These are phyloP conservation scores for Drosophila prolongata DNA, from an alignment of 2,888 invertebrate species.

Conservation along the genomic window DNA sequence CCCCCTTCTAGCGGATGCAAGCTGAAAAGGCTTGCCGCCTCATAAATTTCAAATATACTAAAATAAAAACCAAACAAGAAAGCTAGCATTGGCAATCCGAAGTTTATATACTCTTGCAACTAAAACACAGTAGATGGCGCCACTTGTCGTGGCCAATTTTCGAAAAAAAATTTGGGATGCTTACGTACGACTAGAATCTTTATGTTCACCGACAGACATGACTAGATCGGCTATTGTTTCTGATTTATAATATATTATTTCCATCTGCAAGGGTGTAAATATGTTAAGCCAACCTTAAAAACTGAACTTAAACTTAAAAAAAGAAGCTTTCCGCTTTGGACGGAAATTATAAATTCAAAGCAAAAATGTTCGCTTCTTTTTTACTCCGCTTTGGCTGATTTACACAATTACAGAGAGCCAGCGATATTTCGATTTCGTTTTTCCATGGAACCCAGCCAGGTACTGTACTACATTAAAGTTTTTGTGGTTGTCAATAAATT, in stretches of 20 bases:
- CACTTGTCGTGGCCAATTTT: too few species aligned
- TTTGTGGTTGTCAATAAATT: constrained; percentile 56
- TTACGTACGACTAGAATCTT: too few species aligned
- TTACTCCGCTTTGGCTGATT: constrained; percentile 30
- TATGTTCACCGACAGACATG: too few species aligned
- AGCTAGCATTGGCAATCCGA: too few species aligned
- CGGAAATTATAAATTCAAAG: constrained; percentile 75
- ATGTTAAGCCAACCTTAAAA: not conserved
- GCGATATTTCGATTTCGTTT: constrained; percentile 50
- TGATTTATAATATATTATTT: too few species aligned
- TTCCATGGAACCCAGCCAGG: constrained; percentile 48
- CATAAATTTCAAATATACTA: constrained; percentile 56
- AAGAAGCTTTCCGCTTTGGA: constrained; percentile 56
- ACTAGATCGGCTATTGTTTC: too few species aligned
- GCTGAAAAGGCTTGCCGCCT: constrained; percentile 49
- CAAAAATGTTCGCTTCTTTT: constrained; percentile 29
- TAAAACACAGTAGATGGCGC: too few species aligned
- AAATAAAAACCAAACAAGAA: constrained; percentile 6
- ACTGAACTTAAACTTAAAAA: constrained; percentile 12
- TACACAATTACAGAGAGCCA: constrained; percentile 50
- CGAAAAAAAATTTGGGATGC: too few species aligned
- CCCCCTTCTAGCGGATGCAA: not conserved
- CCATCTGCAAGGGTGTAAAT: too few species aligned
- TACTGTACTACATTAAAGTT: constrained; percentile 56
- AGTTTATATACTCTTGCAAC: too few species aligned